A percentile compares a stretch with the other conserved stretches of the same genome.
phyloP scores from a whole-genome alignment of 2,797 vertebrate species.

The Sebastes hubbsi region DNA sequence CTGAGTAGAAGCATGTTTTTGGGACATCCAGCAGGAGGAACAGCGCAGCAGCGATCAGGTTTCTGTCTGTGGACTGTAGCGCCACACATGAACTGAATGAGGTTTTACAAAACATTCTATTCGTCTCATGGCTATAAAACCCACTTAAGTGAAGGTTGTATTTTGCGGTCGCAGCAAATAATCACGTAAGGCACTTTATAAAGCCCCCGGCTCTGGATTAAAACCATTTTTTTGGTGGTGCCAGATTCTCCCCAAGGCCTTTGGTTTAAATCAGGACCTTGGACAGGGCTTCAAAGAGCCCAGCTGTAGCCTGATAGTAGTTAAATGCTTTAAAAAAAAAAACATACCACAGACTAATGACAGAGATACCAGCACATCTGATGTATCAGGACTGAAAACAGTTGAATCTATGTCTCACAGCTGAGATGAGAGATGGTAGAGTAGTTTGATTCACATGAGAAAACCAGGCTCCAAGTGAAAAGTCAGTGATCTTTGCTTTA shows the following conservation, averaged over 20 bases:
- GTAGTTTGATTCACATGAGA: neutral
- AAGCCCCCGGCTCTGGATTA: conserved; percentile 7
- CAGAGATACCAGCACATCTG: conserved; percentile 21
- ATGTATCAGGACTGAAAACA: conserved; percentile 6
- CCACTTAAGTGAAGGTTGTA: conserved; percentile 3
- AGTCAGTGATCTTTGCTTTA: neutral
- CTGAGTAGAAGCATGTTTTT: neutral
- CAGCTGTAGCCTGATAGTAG: conserved; percentile 1
- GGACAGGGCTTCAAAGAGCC: conserved; percentile 64
- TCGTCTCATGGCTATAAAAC: conserved; percentile 1
- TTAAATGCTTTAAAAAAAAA: conserved; percentile 22
- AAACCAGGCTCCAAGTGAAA: rapidly evolving
- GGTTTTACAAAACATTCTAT: conserved; percentile 15
- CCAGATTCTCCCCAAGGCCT: conserved; percentile 24
- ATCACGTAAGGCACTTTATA: neutral
- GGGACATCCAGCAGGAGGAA: neutral
- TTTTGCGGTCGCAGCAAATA: conserved; percentile 31
- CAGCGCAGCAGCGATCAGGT: neutral
- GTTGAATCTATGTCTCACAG: neutral
- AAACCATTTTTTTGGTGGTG: neutral
- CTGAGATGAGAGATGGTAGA: no score
- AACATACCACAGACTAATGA: conserved; percentile 22
- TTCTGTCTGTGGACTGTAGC: conserved; percentile 18
- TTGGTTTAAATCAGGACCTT: conserved; percentile 68
- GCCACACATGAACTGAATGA: neutral